These are phyloP conservation scores for Dasypolia templi DNA, from an alignment of 2,888 invertebrate species.

Conservation along the genomic window DNA sequence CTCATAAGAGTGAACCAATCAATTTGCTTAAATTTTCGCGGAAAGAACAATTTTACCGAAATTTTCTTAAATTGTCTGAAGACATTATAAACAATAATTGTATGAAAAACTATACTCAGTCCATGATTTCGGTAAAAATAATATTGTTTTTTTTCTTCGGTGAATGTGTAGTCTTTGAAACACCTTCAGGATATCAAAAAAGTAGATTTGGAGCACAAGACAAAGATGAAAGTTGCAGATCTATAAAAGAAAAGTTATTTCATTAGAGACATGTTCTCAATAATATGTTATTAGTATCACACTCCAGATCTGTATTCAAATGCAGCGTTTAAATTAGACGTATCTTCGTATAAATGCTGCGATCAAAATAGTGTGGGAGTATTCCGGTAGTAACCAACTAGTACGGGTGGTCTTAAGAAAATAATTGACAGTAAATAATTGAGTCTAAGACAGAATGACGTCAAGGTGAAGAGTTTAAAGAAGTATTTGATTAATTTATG, in stretches of 20 bases:
- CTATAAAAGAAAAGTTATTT: conserved; percentile 37
- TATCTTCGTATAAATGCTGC: conserved; percentile 64
- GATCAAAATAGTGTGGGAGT: conserved; percentile 64
- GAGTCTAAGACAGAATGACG: conserved; percentile 59
- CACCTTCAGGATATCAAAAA: background rate
- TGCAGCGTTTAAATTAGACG: conserved; percentile 63
- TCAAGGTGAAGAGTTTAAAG: conserved; percentile 58
- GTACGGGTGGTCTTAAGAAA: conserved; percentile 62
- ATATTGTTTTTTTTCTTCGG: background rate
- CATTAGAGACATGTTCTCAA: conserved; percentile 46
- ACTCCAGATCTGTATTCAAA: conserved; percentile 61
- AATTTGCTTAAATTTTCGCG: background rate
- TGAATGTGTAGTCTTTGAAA: background rate
- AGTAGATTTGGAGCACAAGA: background rate
- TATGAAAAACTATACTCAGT: background rate
- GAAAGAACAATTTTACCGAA: background rate
- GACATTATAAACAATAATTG: background rate
- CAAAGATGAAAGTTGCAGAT: conserved; percentile 27
- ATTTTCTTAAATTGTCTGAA: too few relatives aligned
- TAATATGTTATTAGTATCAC: conserved; percentile 62
- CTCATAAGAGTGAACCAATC: background rate
- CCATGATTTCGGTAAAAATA: background rate
- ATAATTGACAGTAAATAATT: conserved; percentile 66
- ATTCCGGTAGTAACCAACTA: conserved; percentile 56
- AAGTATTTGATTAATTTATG: conserved; percentile 63